Evolutionary conservation across 1,140 invertebrate species (phyloP), one percentile per base, ranked within the genome.

Genomic region (Aphaenogaster floridana): DNA sequence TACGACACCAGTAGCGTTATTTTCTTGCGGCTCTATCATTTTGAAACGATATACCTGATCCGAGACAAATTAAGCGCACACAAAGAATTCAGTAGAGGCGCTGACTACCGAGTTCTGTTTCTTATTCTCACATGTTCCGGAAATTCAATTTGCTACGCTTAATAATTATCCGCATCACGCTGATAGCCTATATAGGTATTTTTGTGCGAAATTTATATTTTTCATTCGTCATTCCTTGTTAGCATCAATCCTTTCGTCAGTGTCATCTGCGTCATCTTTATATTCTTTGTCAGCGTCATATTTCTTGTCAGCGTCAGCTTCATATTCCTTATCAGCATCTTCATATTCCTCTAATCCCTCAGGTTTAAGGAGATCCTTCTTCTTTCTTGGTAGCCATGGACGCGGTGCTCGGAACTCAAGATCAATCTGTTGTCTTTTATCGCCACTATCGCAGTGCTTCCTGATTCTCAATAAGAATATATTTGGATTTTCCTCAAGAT

Each of bases 401-500:
- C 94, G 89, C 0, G 95, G 93, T n/a, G 92, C 77, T 21, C 90
- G 89, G 17, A 94, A 94, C 69, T 95, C 94, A 0, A 95, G 15
- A 42, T 95, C 92, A 2, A 95, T 83, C 45, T 92, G 93, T n/a
- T 92, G 89, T 39, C 87, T 93, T 59, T 86, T 91, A 6, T 93
- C 91, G 0, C 71, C 81, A 2, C 78, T 68, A 5, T 84, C 78
- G 6, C 80, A 84, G 45, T 83, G 92, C 80, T 93, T 95, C 61
- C 72, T 89, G 17, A 95, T 92, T 69, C 91, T 94, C 7, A 95
- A 69, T 0, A 93, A 21, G 80, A 95, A 95, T 48, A 94, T 92
- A 86, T 95, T 95, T 3, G 94, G 94, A 91, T 95, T 95, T 66
- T 94, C 92, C 28, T 93, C 91, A 5, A 71, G 7, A 71, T 92